These are phyloP conservation scores for Hippocampus barbouri DNA, from an alignment of 2,113 vertebrate species.

Conservation along the genomic window DNA sequence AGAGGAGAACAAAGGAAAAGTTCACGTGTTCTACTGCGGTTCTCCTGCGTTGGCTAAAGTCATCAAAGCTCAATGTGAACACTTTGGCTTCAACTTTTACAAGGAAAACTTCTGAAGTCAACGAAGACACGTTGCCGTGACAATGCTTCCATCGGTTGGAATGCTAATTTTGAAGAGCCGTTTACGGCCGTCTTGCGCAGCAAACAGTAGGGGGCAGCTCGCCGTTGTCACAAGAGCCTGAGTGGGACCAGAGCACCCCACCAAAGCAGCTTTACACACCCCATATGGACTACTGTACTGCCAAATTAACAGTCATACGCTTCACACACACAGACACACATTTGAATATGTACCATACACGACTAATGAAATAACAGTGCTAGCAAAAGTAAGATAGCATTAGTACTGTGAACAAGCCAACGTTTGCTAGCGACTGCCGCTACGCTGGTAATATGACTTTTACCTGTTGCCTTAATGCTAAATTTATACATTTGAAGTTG, in stretches of 20 bases:
- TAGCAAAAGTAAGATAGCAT: too few relatives aligned
- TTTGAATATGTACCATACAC: too few relatives aligned
- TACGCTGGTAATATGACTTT: too few relatives aligned
- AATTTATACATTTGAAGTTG: too few relatives aligned
- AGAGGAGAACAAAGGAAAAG: conserved; percentile 77
- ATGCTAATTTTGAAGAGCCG: not conserved
- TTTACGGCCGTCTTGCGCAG: not conserved
- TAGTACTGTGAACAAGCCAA: too few relatives aligned
- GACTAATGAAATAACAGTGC: too few relatives aligned
- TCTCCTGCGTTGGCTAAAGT: conserved; percentile 74
- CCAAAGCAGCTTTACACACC: too few relatives aligned
- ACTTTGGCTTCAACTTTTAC: conserved; percentile 81
- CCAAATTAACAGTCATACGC: not conserved
- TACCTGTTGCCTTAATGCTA: too few relatives aligned
- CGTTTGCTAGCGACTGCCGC: too few relatives aligned
- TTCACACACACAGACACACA: not conserved
- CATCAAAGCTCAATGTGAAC: conserved; percentile 77
- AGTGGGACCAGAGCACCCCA: not conserved
- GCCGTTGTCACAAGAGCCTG: not conserved
- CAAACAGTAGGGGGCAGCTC: not conserved
- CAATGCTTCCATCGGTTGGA: not conserved
- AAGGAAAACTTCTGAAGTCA: conserved; percentile 79
- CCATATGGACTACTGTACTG: not conserved
- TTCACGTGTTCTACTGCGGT: conserved; percentile 86
- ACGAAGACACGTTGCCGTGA: not conserved